Base-by-base conservation (phyloP, 2,797 vertebrate species). In the Spondyliosoma cantharus region DNA sequence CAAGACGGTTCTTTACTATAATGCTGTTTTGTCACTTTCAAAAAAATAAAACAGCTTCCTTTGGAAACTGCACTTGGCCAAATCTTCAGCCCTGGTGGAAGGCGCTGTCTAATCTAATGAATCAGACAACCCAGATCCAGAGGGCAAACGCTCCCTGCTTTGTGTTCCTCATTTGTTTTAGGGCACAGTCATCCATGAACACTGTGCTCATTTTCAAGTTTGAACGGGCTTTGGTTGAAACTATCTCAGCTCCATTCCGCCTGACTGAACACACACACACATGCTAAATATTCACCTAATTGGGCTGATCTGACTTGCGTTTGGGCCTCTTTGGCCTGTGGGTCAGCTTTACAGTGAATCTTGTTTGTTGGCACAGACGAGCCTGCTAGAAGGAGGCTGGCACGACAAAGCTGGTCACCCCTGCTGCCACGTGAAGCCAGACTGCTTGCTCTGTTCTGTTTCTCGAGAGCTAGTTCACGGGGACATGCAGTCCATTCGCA, bases 361-460 rank as follows among this genome's bases (percentile, higher is more conserved):
- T 69, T 85, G 67, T 74, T 80, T 53, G 67, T 74, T 87, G 87
- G 73, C 89, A 80, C 86, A 84, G 85, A 83, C 81, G 86, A 71
- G 70, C 45, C 4, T 19, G 76, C 80, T 66, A 71, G 63, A 81
- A 76, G 49, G 80, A 78, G 62, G 77, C 63, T 85, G 82, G 77
- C 87, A 87, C 50, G 81, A 80, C 76, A 74, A 72, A 69, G 71
- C 71, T 15, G 78, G 80, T 92, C 92, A 89, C 75, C 81, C 83
- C 74, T 81, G 76, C 83, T 81, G 86, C 80, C 93, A 89, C 80
- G 90, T 92, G 91, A 93, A 76, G 81, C 82, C 49, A 70, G 22
- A 70, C 64, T 60, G 68, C 80, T 70, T 3, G 52, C 80, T 73
- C 79, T 63, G 74, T 56, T 73, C 79, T 63, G 74, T 52, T 74